Percentiles rank a stretch among this genome's conserved stretches.
These are phyloP conservation scores for Dipodomys ordii DNA, from an alignment of 2,113 vertebrate species.

Conservation along the genomic window DNA sequence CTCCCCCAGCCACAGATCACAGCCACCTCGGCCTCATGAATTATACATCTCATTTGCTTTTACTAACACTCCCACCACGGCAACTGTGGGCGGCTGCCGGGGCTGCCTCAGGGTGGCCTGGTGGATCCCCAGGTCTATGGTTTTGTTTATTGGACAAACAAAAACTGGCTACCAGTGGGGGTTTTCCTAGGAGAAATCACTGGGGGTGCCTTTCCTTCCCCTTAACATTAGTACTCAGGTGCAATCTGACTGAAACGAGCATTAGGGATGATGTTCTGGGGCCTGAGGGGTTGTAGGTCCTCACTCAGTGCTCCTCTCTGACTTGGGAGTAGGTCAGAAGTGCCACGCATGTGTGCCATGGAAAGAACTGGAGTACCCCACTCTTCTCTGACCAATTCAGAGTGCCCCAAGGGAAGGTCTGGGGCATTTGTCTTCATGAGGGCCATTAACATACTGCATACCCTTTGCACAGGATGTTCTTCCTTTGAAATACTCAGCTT, in stretches of 20 bases:
- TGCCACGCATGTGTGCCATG: neutral
- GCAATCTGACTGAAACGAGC: conserved; percentile 1
- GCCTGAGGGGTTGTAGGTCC: no score
- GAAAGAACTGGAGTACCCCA: neutral
- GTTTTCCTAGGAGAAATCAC: conserved; percentile 52
- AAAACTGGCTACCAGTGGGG: neutral
- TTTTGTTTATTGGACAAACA: conserved; percentile 68
- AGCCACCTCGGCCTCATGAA: conserved; percentile 72
- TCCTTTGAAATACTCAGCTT: neutral
- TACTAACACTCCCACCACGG: neutral
- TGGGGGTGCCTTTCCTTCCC: neutral
- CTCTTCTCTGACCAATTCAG: neutral
- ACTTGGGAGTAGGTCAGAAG: neutral
- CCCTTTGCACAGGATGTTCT: neutral
- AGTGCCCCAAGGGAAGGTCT: neutral
- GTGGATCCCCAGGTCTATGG: conserved; percentile 2
- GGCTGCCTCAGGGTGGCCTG: neutral
- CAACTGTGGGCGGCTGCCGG: neutral
- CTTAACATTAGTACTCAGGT: neutral
- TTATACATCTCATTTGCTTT: conserved; percentile 79
- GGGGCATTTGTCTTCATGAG: neutral
- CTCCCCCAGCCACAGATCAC: neutral
- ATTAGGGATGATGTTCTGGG: neutral
- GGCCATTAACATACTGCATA: neutral
- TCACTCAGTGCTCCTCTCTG: neutral